Base-by-base conservation (phyloP, 2,797 vertebrate genomes). In the Acipenser transmontanus region DNA sequence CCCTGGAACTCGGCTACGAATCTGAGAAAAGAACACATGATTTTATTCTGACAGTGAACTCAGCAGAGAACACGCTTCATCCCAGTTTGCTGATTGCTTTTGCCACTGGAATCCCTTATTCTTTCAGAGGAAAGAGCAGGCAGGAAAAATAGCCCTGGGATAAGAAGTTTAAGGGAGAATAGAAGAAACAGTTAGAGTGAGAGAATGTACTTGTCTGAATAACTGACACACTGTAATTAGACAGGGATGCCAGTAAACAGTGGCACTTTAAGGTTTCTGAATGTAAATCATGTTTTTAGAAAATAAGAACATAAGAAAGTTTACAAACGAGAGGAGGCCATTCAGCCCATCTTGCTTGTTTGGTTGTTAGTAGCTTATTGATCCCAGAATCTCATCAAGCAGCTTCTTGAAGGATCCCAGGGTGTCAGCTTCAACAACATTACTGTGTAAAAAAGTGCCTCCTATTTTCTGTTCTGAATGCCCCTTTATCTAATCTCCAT, bases 61-160 rank as follows among this genome's bases (percentile, higher is more conserved):
- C 83, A 81, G 71, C 76, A 50, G 75, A 82, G 79, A 76, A 72
- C 77, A 68, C 70, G 70, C 73, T 77, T 74, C 75, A 84, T 81
- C 79, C 68, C 68, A 65, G 78, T 72, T 66, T 72, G 51, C 76
- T 90, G 81, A 88, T 88, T 86, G 78, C 71, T 79, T 82, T 72
- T 86, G 85, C 82, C 82, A 87, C 69, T 77, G 77, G 79, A 83
- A 89, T 87, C 85, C 78, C 76, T 81, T 84, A 86, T 89, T 88
- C 84, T 87, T 75, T 86, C 65, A 78, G 83, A 83, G 81, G 81
- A 79, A 80, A 71, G 79, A 77, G 70, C 70, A 82, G 47, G 60
- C 17, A 74, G 77, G 65, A 72, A 82, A 86, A 87, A 86, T 72
- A 84, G 87, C 87, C 82, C 66, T 71, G 9, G 85, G 87, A 80